These are phyloP conservation scores for Araneus ventricosus DNA, from an alignment of 1,140 invertebrate genomes.

Conservation along the genomic window DNA sequence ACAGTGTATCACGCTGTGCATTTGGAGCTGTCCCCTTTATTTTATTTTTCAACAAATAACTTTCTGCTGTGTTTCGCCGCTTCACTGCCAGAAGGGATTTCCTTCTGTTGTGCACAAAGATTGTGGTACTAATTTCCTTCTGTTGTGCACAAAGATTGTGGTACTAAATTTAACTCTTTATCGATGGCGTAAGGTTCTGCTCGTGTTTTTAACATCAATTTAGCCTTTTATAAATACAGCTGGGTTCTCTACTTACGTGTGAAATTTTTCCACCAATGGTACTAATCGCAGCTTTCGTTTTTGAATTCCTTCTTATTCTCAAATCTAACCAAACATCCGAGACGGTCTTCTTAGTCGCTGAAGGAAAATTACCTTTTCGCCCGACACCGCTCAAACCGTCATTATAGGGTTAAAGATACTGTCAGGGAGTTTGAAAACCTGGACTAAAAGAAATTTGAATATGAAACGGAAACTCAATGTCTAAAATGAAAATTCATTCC, in stretches of 20 bases:
- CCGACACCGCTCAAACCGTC: no score
- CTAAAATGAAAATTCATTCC: constrained; percentile 61
- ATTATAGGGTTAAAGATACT: constrained; percentile 65
- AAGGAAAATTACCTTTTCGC: no score
- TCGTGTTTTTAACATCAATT: no score
- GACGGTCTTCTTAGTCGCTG: no score
- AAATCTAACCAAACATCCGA: no score
- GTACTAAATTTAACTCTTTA: no score
- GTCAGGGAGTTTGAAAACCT: constrained; percentile 36
- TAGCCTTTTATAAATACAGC: no score
- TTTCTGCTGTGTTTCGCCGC: neutral
- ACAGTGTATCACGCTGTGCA: neutral
- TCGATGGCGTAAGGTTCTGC: no score
- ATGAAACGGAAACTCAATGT: neutral
- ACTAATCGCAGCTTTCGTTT: no score
- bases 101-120: neutral
- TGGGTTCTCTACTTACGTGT: no score
- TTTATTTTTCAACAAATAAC: neutral
- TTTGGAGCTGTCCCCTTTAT: neutral
- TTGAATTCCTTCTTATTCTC: no score
- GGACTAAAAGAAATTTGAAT: neutral
- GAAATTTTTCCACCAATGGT: no score
- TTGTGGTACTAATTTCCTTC: neutral
- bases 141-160: neutral
- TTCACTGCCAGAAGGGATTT: neutral